Evolutionary conservation across 2,113 vertebrate species (phyloP).

Genomic region (Istiophorus platypterus): DNA sequence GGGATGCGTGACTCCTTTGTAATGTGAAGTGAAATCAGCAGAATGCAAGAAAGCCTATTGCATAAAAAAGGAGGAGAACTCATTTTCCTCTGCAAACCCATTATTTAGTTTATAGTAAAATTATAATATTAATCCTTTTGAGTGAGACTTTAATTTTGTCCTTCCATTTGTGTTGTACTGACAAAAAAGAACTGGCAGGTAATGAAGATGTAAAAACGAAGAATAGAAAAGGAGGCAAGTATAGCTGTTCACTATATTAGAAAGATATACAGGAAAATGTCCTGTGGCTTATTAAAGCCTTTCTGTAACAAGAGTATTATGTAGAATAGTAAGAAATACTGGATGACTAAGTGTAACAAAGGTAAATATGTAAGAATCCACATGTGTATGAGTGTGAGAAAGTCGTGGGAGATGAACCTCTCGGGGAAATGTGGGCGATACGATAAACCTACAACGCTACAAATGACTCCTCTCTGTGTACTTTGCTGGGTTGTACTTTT

Average conservation of each 20-base stretch:
- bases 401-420: neutral
- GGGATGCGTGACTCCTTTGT: neutral
- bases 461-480: no score
- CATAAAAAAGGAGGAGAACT: neutral
- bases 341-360: neutral
- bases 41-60: neutral
- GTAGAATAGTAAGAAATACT: neutral
- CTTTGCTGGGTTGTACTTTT: neutral
- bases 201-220: conserved; percentile 6
- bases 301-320: neutral
- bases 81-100: neutral
- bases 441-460: neutral
- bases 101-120: neutral
- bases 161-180: neutral
- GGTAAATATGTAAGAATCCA: no score
- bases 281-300: neutral
- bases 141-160: conserved; percentile 6
- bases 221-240: neutral
- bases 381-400: neutral
- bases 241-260: neutral
- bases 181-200: neutral
- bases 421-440: neutral
- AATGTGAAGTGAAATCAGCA: conserved; percentile 1
- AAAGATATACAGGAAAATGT: neutral
- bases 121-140: conserved; percentile 8